A percentile compares a stretch with the other conserved stretches of the same genome.
These are phyloP conservation scores for Athetis lepigone DNA, from an alignment of 2,888 invertebrate genomes.

Conservation along the genomic window DNA sequence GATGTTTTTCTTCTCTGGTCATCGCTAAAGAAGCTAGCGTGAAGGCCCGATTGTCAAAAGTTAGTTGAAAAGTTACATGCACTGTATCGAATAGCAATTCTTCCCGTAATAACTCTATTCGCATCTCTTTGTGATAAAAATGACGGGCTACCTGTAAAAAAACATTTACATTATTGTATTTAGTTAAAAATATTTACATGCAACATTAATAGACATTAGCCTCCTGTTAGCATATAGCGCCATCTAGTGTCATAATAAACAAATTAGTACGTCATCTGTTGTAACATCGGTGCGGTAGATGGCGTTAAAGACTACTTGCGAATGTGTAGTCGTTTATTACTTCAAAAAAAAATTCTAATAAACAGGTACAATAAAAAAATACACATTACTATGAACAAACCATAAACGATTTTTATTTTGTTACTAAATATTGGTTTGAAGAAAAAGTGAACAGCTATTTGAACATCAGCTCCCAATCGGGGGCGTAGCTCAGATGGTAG, in stretches of 20 bases:
- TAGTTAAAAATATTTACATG: too few species aligned
- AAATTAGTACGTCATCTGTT: accelerated
- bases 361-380: background rate
- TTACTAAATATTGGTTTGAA: accelerated
- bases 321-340: background rate
- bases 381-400: background rate
- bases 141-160: conserved; percentile 94
- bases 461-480: conserved; percentile 29
- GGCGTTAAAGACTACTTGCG: background rate
- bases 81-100: conserved; percentile 97
- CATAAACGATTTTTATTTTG: background rate
- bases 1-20: conserved; percentile 96
- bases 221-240: too few species aligned
- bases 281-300: background rate
- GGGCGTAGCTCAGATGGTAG: conserved; percentile 91
- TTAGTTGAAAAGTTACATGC: conserved; percentile 97
- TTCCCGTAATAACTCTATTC: conserved; percentile 96
- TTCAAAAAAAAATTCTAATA: background rate
- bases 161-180: background rate
- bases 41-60: conserved; percentile 98
- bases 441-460: background rate
- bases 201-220: too few species aligned
- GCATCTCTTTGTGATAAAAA: conserved; percentile 98
- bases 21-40: conserved; percentile 95
- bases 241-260: background rate